Conservation (phyloP, 1,140 invertebrate genomes). For the Plodia interpunctella region DNA sequence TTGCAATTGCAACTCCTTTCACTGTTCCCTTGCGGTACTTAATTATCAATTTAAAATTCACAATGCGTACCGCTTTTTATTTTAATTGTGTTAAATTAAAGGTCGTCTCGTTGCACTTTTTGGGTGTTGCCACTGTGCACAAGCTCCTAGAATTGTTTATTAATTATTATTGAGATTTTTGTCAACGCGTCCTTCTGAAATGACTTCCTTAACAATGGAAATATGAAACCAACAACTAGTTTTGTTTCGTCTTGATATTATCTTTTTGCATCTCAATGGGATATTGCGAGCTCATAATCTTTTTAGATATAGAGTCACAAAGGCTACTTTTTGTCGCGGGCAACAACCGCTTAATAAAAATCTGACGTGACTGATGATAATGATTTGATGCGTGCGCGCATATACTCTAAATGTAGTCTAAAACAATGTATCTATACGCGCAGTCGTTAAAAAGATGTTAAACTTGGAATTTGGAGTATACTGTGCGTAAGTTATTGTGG, state of each 20-base stretch:
- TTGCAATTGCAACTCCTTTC: slow-evolving; percentile 1
- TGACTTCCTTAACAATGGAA: background rate
- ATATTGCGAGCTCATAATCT: too few relatives aligned
- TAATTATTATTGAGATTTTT: background rate
- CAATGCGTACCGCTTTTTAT: background rate
- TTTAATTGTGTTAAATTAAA: background rate
- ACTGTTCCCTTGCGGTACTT: background rate
- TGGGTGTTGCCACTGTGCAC: background rate
- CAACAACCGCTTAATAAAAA: too few relatives aligned
- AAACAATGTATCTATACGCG: slow-evolving; percentile 3
- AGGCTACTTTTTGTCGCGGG: too few relatives aligned
- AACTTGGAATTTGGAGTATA: slow-evolving; percentile 10
- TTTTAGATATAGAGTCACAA: too few relatives aligned
- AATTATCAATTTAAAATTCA: slow-evolving; percentile 7
- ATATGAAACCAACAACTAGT: background rate
- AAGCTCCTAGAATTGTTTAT: background rate
- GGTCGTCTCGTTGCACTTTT: background rate
- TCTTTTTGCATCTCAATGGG: too few relatives aligned
- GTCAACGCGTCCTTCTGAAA: background rate
- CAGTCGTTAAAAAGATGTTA: slow-evolving; percentile 11
- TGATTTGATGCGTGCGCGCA: background rate
- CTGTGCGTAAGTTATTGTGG: background rate
- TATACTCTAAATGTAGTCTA: background rate
- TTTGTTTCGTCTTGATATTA: background rate
- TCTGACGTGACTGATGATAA: too few relatives aligned